Base-by-base conservation (phyloP, 2,797 vertebrate species). In the Xenentodon cancila region DNA sequence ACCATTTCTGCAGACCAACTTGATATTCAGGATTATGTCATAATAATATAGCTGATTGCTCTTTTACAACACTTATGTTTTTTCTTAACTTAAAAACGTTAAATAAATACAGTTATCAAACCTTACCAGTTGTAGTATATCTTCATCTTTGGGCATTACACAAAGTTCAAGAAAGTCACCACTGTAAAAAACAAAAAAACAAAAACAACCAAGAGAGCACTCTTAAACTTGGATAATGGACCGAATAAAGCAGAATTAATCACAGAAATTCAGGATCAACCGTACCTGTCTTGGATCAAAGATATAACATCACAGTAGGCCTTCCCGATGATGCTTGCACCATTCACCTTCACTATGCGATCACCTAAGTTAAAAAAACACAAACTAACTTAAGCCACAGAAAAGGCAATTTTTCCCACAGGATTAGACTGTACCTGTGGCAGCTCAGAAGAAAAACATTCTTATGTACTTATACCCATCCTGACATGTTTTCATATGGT, bases 81-180 rank as follows among this genome's bases (percentile, higher is more conserved):
- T 40, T 40, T 40, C 37, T 15, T 1, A 40, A 40, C 13, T 15
- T 40, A 40, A 40, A 40, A 40, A 7, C 15, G 1, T 40, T 15
- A 16, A 40, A 3, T 15, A 40, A 16, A 40, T 15, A 2, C 15
- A 40, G 37, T 40, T 46, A 59, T 12, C 15, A 37, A 64, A 65
- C 89, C 96, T 91, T 93, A 99, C 98, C 95, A 99, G 82, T 30
- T 99, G 98, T 63, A 99, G 94, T 71, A 99, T 98, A 75, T 99
- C 98, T 83, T 99, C 98, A 68, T 99, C 98, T 94, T 98, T 99
- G 84, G 97, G 98, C 97, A 99, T 98, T 73, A 99, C 97, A 77
- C 97, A 98, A 79, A 99, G 95, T 81, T 98, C 96, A 81, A 99
- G 92, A 68, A 95, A 88, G 27, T 94, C 93, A 57, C 96, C 96